Evolutionary conservation across 1,140 invertebrate genomes (phyloP), one percentile per base, ranked within the genome.

Genomic region (Geopemphigus sp.): DNA sequence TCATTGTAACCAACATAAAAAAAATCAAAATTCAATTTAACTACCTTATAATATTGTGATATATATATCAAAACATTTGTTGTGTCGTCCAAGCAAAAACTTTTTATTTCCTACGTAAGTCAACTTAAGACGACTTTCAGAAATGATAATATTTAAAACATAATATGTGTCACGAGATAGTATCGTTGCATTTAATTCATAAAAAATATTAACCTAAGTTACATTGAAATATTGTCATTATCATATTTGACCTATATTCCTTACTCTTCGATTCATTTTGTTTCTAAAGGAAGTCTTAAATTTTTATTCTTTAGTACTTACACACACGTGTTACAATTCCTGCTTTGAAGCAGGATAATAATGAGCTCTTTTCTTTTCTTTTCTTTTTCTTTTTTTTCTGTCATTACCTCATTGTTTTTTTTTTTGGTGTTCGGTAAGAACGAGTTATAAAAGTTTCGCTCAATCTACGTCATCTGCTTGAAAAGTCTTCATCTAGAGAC

Each of bases 361-460:
- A 70, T 70, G 24, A 26, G 22, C 66, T 53, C 26, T 70, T 70
- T 70, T 70, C 22, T 19, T 8, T 15, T 39, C 8, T 39, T 39
- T 39, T 39, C 8, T 53, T 70, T 70, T 70, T 70, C 45, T 29
- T 6, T 15, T n/a, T n/a, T n/a, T n/a, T n/a, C n/a, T n/a, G n/a
- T n/a, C n/a, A n/a, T n/a, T n/a, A n/a, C n/a, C n/a, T 50, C 22
- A 26, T 15, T 22, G 17, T 22, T 70, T 22, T 68, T 70, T 68
- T 70, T 70, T 4, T 70, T 70, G 24, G 50, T 70, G 47, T 70
- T 70, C 47, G 8, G 22, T 53, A 70, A 24, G 22, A 68, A 53
- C 66, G 45, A 15, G 66, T 53, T 29, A 29, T 14, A 50, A 50
- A 70, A 29, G 66, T 53, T 70, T 70, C 22, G 8, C 14, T 14